These are phyloP conservation scores for Adrianichthys oophorus DNA, from an alignment of 2,797 vertebrate species.

Conservation along the genomic window DNA sequence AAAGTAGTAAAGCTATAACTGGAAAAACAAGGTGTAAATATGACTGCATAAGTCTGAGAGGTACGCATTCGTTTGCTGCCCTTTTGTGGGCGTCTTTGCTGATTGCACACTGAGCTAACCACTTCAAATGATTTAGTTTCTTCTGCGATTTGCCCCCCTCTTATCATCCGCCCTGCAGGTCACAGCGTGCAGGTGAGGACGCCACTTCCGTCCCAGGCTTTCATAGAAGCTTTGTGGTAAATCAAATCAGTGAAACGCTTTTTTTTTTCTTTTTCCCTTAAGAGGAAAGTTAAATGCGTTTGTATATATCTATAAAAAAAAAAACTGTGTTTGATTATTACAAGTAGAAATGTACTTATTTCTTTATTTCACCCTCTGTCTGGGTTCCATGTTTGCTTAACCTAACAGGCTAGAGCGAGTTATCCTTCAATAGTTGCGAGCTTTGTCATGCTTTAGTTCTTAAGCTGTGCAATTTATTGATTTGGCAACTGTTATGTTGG, in stretches of 20 bases:
- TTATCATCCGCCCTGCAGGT: slow-evolving; percentile 14
- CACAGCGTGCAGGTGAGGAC: not conserved
- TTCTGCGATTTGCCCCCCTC: slow-evolving; percentile 58
- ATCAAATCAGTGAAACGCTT: slow-evolving; percentile 63
- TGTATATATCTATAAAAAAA: slow-evolving; percentile 55
- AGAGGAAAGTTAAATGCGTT: slow-evolving; percentile 73
- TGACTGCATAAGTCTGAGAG: too few relatives aligned
- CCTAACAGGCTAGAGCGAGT: slow-evolving; percentile 22
- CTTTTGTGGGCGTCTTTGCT: too few relatives aligned
- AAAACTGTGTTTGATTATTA: slow-evolving; percentile 77
- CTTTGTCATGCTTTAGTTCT: slow-evolving; percentile 53
- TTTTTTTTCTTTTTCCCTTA: slow-evolving; percentile 66
- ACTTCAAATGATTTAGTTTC: slow-evolving; percentile 10
- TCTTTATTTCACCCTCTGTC: slow-evolving; percentile 64
- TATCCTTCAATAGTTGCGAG: slow-evolving; percentile 54
- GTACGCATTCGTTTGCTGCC: too few relatives aligned
- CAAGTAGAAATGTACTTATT: slow-evolving; percentile 69
- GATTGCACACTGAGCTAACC: too few relatives aligned
- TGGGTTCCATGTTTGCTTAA: slow-evolving; percentile 58
- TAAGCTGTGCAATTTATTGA: slow-evolving; percentile 63
- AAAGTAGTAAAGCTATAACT: slow-evolving; percentile 23
- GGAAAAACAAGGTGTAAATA: slow-evolving; percentile 4
- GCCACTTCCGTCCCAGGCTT: slow-evolving; percentile 10
- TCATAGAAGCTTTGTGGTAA: slow-evolving; percentile 48
- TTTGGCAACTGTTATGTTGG: slow-evolving; percentile 43